phyloP scores from a whole-genome alignment of 2,888 invertebrate genomes.

The Paralinhomoeus sp. region DNA sequence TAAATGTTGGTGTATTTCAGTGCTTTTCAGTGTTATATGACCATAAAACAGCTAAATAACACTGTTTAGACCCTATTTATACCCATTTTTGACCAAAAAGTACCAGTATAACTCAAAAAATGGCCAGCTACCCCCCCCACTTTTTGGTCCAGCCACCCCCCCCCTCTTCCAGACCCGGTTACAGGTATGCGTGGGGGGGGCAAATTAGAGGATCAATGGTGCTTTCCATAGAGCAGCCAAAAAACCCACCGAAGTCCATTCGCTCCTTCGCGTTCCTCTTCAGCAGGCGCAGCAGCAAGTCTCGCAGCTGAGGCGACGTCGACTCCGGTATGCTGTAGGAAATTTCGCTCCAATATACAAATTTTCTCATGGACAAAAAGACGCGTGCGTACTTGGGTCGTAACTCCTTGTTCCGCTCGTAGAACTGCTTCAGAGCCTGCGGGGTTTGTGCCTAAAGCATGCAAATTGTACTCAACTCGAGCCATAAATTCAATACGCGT shows the following conservation, averaged over 20 bases:
- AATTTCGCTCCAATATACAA: conserved; percentile 6
- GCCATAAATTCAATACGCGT: not conserved
- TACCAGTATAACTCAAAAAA: no score
- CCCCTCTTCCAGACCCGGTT: no score
- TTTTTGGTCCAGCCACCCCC: no score
- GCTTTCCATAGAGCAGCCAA: not conserved
- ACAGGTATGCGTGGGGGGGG: no score
- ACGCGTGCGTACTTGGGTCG: conserved; percentile 22
- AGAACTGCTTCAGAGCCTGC: conserved; percentile 81
- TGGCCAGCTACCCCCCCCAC: no score
- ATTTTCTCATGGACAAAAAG: conserved; percentile 1
- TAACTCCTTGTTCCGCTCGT: conserved; percentile 56
- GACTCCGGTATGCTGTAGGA: conserved; percentile 62
- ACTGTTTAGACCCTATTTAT: no score
- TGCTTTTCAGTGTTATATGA: no score
- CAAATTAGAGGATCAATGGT: not conserved
- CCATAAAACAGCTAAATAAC: no score
- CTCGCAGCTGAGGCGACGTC: conserved; percentile 66
- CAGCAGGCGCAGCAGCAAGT: conserved; percentile 50
- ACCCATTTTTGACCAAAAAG: no score
- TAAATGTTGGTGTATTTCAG: no score
- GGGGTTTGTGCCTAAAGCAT: conserved; percentile 65
- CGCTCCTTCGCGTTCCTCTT: conserved; percentile 77
- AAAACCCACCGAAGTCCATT: conserved; percentile 53
- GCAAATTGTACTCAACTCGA: not conserved